Evolutionary conservation across 2,888 invertebrate genomes (phyloP).

Genomic region (Chrysina gloriosa): DNA sequence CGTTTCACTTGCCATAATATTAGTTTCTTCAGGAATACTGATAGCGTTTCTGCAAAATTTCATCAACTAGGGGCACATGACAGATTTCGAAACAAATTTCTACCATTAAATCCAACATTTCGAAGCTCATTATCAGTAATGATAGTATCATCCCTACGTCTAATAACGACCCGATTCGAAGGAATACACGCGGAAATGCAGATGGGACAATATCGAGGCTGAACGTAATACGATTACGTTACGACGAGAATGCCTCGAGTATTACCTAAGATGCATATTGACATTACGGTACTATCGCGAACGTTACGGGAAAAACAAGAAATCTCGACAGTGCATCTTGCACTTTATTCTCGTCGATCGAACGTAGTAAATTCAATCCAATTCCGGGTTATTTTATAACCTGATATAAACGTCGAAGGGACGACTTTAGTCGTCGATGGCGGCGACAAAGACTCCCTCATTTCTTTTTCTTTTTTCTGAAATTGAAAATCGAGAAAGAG

Average conservation of each 20-base stretch:
- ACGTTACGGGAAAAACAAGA: neutral
- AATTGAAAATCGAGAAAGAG: constrained; percentile 18
- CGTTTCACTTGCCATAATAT: too few relatives aligned
- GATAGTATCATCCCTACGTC: too few relatives aligned
- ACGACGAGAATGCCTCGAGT: neutral
- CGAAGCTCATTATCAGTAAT: too few relatives aligned
- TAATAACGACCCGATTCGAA: neutral
- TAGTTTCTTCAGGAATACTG: too few relatives aligned
- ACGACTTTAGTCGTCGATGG: neutral
- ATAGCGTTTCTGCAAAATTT: too few relatives aligned
- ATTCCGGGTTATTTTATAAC: constrained; percentile 31
- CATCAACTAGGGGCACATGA: too few relatives aligned
- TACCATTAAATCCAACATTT: too few relatives aligned
- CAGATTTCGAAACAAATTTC: too few relatives aligned
- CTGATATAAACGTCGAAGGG: neutral
- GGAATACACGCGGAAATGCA: neutral
- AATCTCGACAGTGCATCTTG: constrained; percentile 20
- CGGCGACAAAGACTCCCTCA: neutral
- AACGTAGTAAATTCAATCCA: constrained; percentile 34
- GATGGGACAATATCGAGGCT: neutral
- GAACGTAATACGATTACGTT: constrained; percentile 9
- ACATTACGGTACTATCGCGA: neutral
- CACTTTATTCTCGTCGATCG: constrained; percentile 15
- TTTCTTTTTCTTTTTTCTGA: constrained; percentile 8
- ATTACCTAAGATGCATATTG: neutral